These are phyloP conservation scores for Mycogona germanica DNA, from an alignment of 2,888 invertebrate genomes.

Conservation along the genomic window DNA sequence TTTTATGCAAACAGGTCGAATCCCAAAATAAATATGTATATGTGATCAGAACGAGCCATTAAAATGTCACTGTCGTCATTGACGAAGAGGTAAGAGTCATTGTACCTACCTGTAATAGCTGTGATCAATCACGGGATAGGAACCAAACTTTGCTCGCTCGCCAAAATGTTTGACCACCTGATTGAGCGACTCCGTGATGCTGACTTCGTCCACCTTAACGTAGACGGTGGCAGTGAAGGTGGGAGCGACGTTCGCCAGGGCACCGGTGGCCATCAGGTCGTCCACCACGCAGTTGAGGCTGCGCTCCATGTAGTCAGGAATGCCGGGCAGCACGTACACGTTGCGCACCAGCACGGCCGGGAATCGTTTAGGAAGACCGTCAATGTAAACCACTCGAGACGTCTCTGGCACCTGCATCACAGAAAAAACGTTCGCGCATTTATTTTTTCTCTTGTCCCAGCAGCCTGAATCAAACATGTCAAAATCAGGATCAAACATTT, in stretches of 20 bases:
- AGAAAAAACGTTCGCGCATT: too few relatives aligned
- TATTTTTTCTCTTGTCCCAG: too few relatives aligned
- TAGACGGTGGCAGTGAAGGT: slow-evolving; percentile 16
- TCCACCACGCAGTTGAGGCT: slow-evolving; percentile 30
- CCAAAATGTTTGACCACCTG: slow-evolving; percentile 38
- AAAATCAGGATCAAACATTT: too few relatives aligned
- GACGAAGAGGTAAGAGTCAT: too few relatives aligned
- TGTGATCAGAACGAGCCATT: too few relatives aligned
- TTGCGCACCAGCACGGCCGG: slow-evolving; percentile 43
- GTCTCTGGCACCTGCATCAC: background rate
- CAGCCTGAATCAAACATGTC: too few relatives aligned
- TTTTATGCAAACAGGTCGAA: too few relatives aligned
- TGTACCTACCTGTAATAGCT: slow-evolving; percentile 42
- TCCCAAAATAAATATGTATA: too few relatives aligned
- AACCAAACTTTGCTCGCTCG: slow-evolving; percentile 42
- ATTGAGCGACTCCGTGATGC: slow-evolving; percentile 35
- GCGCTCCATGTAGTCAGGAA: slow-evolving; percentile 43
- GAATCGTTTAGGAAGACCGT: slow-evolving; percentile 38
- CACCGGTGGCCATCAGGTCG: slow-evolving; percentile 24
- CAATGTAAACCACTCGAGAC: background rate
- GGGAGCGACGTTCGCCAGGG: background rate
- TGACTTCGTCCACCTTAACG: slow-evolving; percentile 19
- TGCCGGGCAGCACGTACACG: slow-evolving; percentile 57
- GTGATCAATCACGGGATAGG: slow-evolving; percentile 43
- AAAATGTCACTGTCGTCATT: too few relatives aligned